A percentile compares a stretch with the other conserved stretches of the same genome.
phyloP scores from a whole-genome alignment of 2,888 invertebrate genomes.

The Psococerastis gibbosa region DNA sequence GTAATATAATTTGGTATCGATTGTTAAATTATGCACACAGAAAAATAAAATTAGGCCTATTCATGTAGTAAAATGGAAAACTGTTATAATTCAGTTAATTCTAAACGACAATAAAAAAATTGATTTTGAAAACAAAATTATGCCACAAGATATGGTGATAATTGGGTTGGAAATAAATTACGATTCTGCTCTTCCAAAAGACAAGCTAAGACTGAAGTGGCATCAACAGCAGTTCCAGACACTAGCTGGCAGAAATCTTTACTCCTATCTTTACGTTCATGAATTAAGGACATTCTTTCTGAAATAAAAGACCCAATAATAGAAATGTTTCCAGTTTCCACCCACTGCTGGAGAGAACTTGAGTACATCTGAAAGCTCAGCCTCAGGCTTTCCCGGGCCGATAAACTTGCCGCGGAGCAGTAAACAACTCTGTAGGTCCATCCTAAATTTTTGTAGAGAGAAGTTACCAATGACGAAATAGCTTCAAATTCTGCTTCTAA shows the following conservation, averaged over 20 bases:
- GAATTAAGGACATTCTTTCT: conserved; percentile 54
- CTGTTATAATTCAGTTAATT: too few relatives aligned
- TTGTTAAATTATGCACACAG: too few relatives aligned
- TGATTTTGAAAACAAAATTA: too few relatives aligned
- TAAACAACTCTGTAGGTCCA: conserved; percentile 46
- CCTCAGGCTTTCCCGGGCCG: conserved; percentile 44
- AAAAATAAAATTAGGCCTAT: too few relatives aligned
- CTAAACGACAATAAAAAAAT: too few relatives aligned
- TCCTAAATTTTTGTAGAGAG: conserved; percentile 42
- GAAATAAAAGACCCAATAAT: conserved; percentile 53
- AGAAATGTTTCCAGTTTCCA: conserved; percentile 57
- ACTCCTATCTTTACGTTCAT: conserved; percentile 33
- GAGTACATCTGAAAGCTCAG: conserved; percentile 59
- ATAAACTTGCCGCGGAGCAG: conserved; percentile 38
- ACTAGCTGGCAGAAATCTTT: conserved; percentile 44
- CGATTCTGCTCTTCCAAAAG: conserved; percentile 42
- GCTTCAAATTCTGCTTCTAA: conserved; percentile 35
- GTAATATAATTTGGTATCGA: too few relatives aligned
- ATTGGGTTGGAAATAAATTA: conserved; percentile 17
- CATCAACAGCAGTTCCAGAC: conserved; percentile 50
- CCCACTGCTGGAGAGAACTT: conserved; percentile 35
- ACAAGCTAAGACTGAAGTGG: conserved; percentile 55
- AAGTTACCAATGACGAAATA: conserved; percentile 30
- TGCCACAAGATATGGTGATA: too few relatives aligned
- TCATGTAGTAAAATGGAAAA: too few relatives aligned